Base-by-base conservation (phyloP, 1,140 invertebrate genomes). In the Amphibalanus amphitrite region DNA sequence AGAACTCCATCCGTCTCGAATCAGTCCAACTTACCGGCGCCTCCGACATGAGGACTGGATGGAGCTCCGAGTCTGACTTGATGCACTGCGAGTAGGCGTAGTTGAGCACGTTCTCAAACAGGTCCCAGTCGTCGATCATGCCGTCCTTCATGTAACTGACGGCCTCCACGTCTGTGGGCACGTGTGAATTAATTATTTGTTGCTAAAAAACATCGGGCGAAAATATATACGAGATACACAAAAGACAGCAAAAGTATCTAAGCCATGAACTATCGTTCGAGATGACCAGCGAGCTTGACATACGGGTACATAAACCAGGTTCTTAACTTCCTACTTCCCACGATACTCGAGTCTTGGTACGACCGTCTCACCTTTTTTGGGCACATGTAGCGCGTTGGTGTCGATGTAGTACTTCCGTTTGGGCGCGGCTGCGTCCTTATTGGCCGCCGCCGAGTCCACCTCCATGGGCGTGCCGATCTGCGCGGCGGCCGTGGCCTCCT, bases 101-200 rank as follows among this genome's bases (percentile, higher is more conserved):
- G 75, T 97, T 92, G 3, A 96, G 81, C 71, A 91, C 84, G 78
- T 93, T 90, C 80, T 97, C 95, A 83, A 97, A 97, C 71, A 95
- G 82, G 76, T 97, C 93, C 93, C 94, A 97, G 79, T 97, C 93
- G 74, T 97, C 93, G 74, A 97, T 89, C 86, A 94, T 92, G 68
- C 93, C 92, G 77, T 96, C 93, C 79, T 95, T 95, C 84, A 97
- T 88, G 81, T 92, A 94, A 1, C 87, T 89, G 70, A 88, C 85
- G 47, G 94, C 85, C 79, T 95, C 92, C 87, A 67, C 65, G 65
- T 28, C 65, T 26, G 65, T 15, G 4, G 33, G 33, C 33, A 38
- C 47, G 47, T 88, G 67, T 71, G n/a, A n/a, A n/a, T n/a, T n/a
- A n/a, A n/a, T n/a, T n/a, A n/a, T n/a, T n/a, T n/a, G n/a, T n/a